phyloP scores from a whole-genome alignment of 2,113 vertebrate genomes.

The Turnix velox region DNA sequence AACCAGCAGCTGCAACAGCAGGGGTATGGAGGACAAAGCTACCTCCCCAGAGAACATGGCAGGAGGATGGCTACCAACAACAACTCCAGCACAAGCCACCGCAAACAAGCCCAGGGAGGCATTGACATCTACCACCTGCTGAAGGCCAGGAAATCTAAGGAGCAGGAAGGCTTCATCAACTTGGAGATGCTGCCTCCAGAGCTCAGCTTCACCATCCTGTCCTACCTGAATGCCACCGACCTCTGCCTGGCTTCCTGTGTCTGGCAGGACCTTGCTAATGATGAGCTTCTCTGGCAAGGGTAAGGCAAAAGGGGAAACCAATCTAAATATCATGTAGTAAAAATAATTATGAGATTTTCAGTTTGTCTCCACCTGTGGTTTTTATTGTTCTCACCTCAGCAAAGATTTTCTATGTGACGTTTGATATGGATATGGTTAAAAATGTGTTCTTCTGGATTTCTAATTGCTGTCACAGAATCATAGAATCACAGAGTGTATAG shows the following conservation, averaged over 20 bases:
- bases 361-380: not conserved
- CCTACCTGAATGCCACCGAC: conserved; percentile 97
- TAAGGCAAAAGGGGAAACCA: conserved; percentile 65
- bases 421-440: not conserved
- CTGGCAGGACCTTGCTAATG: conserved; percentile 94
- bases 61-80: conserved; percentile 70
- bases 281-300: conserved; percentile 98
- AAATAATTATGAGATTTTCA: not conserved
- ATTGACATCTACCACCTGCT: conserved; percentile 92
- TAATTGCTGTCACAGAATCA: not conserved
- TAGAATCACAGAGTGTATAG: no score
- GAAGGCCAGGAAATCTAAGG: conserved; percentile 85
- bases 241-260: conserved; percentile 96
- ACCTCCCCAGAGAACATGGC: conserved; percentile 73
- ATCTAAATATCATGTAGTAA: not conserved
- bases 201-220: conserved; percentile 95
- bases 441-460: not conserved
- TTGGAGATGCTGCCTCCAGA: conserved; percentile 96
- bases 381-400: not conserved
- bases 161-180: conserved; percentile 90
- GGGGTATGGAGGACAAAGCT: conserved; percentile 80
- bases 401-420: not conserved
- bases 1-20: conserved; percentile 93
- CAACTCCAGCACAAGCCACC: conserved; percentile 61
- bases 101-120: conserved; percentile 81